Evolutionary conservation across 2,113 vertebrate species (phyloP).

Genomic region (Chionodraco myersi): DNA sequence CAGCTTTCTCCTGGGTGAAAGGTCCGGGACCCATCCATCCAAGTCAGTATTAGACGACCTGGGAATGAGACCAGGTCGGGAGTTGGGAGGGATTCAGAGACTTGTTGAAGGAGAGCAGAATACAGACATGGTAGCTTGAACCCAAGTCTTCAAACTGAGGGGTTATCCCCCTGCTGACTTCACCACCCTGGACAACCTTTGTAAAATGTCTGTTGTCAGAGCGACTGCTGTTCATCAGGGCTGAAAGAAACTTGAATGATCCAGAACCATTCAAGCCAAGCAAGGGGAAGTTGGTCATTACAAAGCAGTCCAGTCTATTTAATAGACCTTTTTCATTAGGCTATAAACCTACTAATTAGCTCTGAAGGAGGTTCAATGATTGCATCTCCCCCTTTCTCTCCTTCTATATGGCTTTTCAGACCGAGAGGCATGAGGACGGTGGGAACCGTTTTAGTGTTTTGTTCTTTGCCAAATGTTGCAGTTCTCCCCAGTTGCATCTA

Average conservation of each 20-base stretch:
- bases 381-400: background rate
- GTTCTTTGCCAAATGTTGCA: conserved; percentile 1
- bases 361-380: conserved; percentile 21
- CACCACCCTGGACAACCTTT: conserved; percentile 5
- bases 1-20: too few species aligned
- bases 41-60: too few species aligned
- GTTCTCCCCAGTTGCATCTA: background rate
- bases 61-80: background rate
- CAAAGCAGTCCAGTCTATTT: conserved; percentile 19
- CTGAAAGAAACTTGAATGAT: conserved; percentile 32
- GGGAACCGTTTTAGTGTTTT: conserved; percentile 8
- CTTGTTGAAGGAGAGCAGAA: conserved; percentile 24
- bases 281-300: conserved; percentile 10
- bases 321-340: conserved; percentile 20
- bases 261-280: conserved; percentile 24
- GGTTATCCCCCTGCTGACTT: background rate
- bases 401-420: background rate
- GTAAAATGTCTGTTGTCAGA: conserved; percentile 17
- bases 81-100: conserved; percentile 17
- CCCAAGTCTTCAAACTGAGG: background rate
- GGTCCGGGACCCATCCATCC: too few species aligned
- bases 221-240: background rate
- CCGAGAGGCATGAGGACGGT: background rate
- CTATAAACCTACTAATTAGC: conserved; percentile 37
- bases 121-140: conserved; percentile 6